Conservation (phyloP, 1,140 invertebrate species). For the Yoshiicerus persimilis region DNA sequence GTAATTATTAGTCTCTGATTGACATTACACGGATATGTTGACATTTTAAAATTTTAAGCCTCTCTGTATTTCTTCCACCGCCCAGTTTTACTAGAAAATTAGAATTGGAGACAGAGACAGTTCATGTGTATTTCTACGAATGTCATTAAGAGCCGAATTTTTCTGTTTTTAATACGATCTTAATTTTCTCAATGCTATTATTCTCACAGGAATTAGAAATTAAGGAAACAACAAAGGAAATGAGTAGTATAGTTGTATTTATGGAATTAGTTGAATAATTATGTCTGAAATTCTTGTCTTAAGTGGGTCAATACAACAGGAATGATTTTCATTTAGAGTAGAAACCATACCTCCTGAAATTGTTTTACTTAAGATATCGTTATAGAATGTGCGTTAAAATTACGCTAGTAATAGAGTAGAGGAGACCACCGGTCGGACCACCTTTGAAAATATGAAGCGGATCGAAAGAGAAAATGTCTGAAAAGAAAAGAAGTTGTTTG, state of each 20-base stretch:
- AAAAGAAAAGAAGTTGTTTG: slow-evolving; percentile 9
- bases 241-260: too few relatives aligned
- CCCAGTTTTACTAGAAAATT: background rate
- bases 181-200: too few relatives aligned
- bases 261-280: too few relatives aligned
- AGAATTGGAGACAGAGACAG: background rate
- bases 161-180: too few relatives aligned
- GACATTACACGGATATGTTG: background rate
- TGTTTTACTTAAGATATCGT: background rate
- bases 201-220: too few relatives aligned
- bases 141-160: too few relatives aligned
- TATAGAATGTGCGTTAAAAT: background rate
- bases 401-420: background rate
- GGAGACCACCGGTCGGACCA: background rate
- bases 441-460: slow-evolving; percentile 21
- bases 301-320: too few relatives aligned
- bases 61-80: background rate
- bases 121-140: too few relatives aligned
- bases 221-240: too few relatives aligned
- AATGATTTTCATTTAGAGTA: too few relatives aligned
- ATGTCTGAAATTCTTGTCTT: too few relatives aligned
- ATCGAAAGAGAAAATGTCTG: slow-evolving; percentile 11
- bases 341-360: too few relatives aligned
- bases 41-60: background rate
- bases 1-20: background rate